phyloP scores from a whole-genome alignment of 2,888 invertebrate species.

The Petrolisthes cinctipes region DNA sequence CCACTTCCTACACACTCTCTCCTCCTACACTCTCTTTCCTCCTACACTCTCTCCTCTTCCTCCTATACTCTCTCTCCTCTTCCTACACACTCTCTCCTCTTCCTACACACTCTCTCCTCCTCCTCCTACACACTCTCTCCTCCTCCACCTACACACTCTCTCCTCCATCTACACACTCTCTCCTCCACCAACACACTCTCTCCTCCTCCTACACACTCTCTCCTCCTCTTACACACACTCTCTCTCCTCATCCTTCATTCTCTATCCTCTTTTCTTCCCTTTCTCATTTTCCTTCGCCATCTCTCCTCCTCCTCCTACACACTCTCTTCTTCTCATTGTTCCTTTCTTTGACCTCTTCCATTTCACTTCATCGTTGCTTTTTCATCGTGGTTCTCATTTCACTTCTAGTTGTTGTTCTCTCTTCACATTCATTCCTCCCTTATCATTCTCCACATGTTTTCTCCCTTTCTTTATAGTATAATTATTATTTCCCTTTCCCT shows the following conservation, averaged over 20 bases:
- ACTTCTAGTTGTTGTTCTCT: background rate
- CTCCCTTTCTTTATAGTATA: background rate
- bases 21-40: background rate
- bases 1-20: too few species aligned
- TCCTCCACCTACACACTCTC: background rate
- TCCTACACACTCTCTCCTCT: conserved; percentile 40
- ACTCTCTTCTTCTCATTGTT: background rate
- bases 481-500: background rate
- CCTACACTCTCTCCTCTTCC: background rate
- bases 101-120: conserved; percentile 28
- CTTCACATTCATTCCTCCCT: background rate
- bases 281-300: background rate
- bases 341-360: background rate
- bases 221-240: background rate
- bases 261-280: background rate
- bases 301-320: background rate
- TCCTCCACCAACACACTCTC: background rate
- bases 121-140: background rate
- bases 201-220: background rate
- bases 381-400: background rate
- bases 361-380: background rate
- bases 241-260: background rate
- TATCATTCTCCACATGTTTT: background rate
- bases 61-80: conserved; percentile 31
- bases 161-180: background rate